These are phyloP conservation scores for Peromyscus aztecus DNA, from an alignment of 2,797 vertebrate genomes.

Conservation along the genomic window DNA sequence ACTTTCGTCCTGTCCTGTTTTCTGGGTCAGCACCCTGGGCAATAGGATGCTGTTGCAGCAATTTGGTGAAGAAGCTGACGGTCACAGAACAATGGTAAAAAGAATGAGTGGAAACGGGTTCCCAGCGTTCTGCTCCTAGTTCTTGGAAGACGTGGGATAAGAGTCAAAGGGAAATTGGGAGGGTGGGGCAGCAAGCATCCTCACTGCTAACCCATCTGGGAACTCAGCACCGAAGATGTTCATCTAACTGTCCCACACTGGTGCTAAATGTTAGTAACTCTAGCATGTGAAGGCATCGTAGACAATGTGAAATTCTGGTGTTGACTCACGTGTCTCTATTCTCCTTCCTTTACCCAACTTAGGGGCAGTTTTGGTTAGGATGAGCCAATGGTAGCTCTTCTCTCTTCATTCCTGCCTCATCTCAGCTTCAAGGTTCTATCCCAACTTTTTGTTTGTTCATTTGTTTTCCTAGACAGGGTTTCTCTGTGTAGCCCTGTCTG, in stretches of 20 bases:
- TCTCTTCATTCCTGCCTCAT: neutral
- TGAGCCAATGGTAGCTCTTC: neutral
- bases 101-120: neutral
- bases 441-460: neutral
- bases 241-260: neutral
- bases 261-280: neutral
- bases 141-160: accelerated
- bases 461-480: neutral
- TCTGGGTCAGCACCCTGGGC: neutral
- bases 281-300: neutral
- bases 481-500: neutral
- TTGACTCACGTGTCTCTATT: neutral
- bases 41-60: neutral
- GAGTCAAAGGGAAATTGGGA: neutral
- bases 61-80: neutral
- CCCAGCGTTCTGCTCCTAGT: neutral
- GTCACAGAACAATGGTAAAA: neutral
- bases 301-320: constrained; percentile 2
- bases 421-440: neutral
- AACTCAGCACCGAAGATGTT: neutral
- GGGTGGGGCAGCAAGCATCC: accelerated
- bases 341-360: neutral
- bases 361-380: constrained; percentile 14
- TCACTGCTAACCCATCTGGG: neutral
- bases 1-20: neutral